Base-by-base conservation (phyloP, 2,888 invertebrate species). In the Byasa hedistus region DNA sequence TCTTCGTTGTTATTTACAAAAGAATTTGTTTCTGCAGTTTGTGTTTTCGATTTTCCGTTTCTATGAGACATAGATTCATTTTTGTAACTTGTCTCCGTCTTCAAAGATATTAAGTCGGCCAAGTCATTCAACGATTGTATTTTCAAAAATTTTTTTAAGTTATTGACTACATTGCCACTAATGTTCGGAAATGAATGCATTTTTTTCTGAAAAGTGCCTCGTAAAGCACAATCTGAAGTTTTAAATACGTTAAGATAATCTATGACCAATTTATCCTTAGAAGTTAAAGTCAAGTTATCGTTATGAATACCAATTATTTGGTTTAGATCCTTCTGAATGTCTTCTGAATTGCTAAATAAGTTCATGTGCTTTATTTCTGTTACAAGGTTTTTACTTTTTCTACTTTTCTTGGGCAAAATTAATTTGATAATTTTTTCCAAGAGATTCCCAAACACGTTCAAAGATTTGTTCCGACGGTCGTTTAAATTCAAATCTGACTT, bases 131-230 rank as follows among this genome's bases (percentile, higher is more conserved):
- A 79, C 0, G 89, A 86, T 71, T 87, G 87, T 2, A 88, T 81
- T 75, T 86, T 89, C 7, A 87, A 84, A 70, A 89, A 86, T 64
- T 91, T 86, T 0, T 86, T 85, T 51, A 91, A 74, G 70, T 86
- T 88, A 2, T 86, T 74, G 61, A 89, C 73, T 70, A 87, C 84
- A 66, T 84, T 81, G 2, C 87, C 84, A 79, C 86, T 81, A 39
- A 84, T 62, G 59, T 73, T 77, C n/a, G 79, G 71, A n/a, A 72
- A 51, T 15, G 70, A 39, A 36, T 71, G 73, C 21, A 64, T 21
- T 23, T 69, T 51, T 48, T 75, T 63, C 12, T 74, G 69, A 21
- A 76, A 69, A 48, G 75, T 74, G 12, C 77, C 78, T 0, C 64
- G 69, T 7, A 85, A 71, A 55, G 85, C 67, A 65, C 87, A 88